Evolutionary conservation across 2,888 invertebrate species (phyloP), one percentile per base, ranked within the genome.

Genomic region (Archips xylosteana): DNA sequence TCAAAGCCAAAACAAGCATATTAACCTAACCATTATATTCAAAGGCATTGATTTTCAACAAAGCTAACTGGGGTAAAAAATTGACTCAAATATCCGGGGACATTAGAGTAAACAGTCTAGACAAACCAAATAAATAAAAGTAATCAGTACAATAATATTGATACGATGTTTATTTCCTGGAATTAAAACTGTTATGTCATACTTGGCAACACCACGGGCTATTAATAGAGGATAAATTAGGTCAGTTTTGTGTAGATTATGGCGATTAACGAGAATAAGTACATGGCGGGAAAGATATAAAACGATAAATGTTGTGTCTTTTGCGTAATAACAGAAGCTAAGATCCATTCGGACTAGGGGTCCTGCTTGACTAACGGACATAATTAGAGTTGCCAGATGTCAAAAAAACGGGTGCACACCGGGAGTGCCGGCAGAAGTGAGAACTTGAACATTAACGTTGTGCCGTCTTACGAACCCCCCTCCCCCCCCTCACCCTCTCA

Each of bases 161-260:
- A 39, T 36, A 12, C 23, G 13, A 42, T 47, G 47, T 12, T 39
- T 74, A 59, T 64, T 75, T 71, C 71, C 71, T 59, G 75, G 64
- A 71, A 75, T 64, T 64, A 51, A 63, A 71, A 67, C n/a, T 60
- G 34, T 75, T 75, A 68, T 75, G 75, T 64, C 68, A 75, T 71
- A 64, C 59, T 71, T 71, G 71, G 59, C 51, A 57, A 39, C 51
- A 66, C 66, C 12, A n/a, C 32, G 34, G 71, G 59, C 69, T 65
- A 69, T 70, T 74, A 70, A 74, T 70, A 65, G 69, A 60, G 42
- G 39, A 74, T 36, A 42, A 70, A 70, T 69, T 72, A 49, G 68
- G 64, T 51, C 23, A 45, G 54, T 45, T 70, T 69, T 59, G n/a
- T 60, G 42, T 45, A 54, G 59, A 59, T 65, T 51, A 65, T 65